Evolutionary conservation across 2,888 invertebrate genomes (phyloP), one percentile per base, ranked within the genome.

Genomic region (Hemistola chrysoprasaria): DNA sequence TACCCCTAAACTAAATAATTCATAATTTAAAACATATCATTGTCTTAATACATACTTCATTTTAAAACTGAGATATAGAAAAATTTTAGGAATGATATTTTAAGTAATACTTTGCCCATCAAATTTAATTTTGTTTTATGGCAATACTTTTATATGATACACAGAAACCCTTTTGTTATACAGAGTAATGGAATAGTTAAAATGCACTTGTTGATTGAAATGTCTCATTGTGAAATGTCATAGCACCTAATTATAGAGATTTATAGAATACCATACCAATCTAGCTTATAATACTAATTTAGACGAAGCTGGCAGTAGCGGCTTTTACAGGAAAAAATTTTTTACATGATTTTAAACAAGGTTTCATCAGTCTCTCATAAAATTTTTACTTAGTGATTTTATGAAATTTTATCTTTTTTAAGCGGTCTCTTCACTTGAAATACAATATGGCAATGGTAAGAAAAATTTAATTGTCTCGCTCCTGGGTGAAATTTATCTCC

Each of bases 231-330:
- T 52, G 53, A 48, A 47, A 53, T 20, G 31, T 44, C 62, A 63
- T 76, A 84, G 82, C 84, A 82, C 79, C 82, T 70, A 59, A 64
- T 69, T 53, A 59, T 62, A 63, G 69, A 75, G 69, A 78, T 76
- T 66, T 56, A 46, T 50, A 53, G 63, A 62, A 68, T 66, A 70
- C 58, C 65, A 70, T 78, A 73, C 53, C 54, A 66, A 64, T 59
- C 65, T 66, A 73, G 64, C 69, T 67, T 71, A 74, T 22, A 43
- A 28, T 45, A 67, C 59, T 62, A 68, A 64, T 70, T 62, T 64
- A 53, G n/a, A n/a, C 60, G 57, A 56, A 60, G 59, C 60, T 52
- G 58, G 59, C 59, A 26, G 11, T 8, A 11, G 28, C 11, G 22
- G 22, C 8, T n/a, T n/a, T n/a, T n/a, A 8, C 20, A 21, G 25